A percentile compares a stretch with the other conserved stretches of the same genome.
Evolutionary conservation across 2,888 invertebrate species (phyloP).

Genomic region (Herminia tarsipennalis): DNA sequence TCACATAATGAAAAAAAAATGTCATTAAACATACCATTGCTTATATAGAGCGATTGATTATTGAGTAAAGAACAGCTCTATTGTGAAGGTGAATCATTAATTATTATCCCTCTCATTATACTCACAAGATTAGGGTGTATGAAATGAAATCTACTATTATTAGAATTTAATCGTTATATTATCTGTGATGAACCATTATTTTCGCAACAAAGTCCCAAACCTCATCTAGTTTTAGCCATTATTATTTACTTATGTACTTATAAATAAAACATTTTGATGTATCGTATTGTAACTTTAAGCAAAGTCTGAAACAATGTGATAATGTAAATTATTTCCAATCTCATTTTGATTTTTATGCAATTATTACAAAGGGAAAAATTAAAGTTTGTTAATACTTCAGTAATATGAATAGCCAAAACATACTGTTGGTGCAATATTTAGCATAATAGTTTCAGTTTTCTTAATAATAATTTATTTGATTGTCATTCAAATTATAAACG

Average conservation of each 20-base stretch:
- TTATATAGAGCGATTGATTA: no score
- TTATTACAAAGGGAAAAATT: slow-evolving; percentile 35
- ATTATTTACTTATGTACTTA: slow-evolving; percentile 50
- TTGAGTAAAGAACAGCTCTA: no score
- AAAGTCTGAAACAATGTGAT: slow-evolving; percentile 74
- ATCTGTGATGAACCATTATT: slow-evolving; percentile 63
- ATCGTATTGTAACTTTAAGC: slow-evolving; percentile 53
- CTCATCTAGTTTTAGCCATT: slow-evolving; percentile 51
- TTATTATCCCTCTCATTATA: no score
- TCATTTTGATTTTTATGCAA: slow-evolving; percentile 46
- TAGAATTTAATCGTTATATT: slow-evolving; percentile 44
- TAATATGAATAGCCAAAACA: neutral
- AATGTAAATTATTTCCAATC: slow-evolving; percentile 64
- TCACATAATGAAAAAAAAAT: no score
- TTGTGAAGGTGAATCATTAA: no score
- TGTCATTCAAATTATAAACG: neutral
- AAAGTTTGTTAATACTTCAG: slow-evolving; percentile 18
- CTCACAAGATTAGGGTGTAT: slow-evolving; percentile 10
- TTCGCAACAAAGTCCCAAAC: slow-evolving; percentile 44
- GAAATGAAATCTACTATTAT: slow-evolving; percentile 33
- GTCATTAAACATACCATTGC: no score
- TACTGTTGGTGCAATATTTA: slow-evolving; percentile 13
- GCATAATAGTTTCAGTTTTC: no score
- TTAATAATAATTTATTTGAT: slow-evolving; percentile 13
- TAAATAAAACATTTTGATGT: slow-evolving; percentile 49